Conservation (phyloP, 1,140 invertebrate species). For the Monochamus saltuarius region DNA sequence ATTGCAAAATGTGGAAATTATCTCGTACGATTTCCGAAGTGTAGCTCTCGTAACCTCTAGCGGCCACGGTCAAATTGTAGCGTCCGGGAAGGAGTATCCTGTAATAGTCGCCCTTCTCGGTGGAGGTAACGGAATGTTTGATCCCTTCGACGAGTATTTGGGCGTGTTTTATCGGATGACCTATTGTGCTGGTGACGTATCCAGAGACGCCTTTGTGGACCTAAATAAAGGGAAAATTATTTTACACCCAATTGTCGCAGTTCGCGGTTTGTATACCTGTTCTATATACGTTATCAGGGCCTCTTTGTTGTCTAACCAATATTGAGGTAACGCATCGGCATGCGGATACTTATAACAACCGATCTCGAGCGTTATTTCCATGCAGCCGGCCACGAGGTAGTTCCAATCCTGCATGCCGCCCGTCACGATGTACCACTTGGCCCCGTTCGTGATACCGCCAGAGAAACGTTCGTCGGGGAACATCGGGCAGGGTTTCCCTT, state of each 20-base stretch:
- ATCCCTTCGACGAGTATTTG: conserved; percentile 73
- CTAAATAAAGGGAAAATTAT: conserved; percentile 51
- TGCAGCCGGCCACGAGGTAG: conserved; percentile 88
- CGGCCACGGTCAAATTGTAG: conserved; percentile 79
- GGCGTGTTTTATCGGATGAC: conserved; percentile 70
- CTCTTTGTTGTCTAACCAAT: conserved; percentile 88
- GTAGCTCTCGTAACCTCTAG: conserved; percentile 56
- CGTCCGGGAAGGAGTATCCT: conserved; percentile 82
- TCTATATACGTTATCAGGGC: conserved; percentile 84
- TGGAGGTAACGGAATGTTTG: conserved; percentile 69
- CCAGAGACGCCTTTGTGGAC: conserved; percentile 87
- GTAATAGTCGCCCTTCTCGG: conserved; percentile 88
- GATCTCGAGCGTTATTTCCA: conserved; percentile 94
- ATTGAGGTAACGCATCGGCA: conserved; percentile 69
- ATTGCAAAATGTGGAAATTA: too few relatives aligned
- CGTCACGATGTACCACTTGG: conserved; percentile 83
- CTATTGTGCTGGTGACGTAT: conserved; percentile 76
- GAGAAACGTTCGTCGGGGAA: conserved; percentile 69
- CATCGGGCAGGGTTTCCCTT: conserved; percentile 71
- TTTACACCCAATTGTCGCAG: not conserved
- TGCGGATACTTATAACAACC: conserved; percentile 91
- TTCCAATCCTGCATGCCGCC: conserved; percentile 99
- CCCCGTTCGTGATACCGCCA: conserved; percentile 89
- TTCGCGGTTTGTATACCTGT: conserved; percentile 60
- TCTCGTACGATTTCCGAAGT: conserved; percentile 32